Percentiles rank a stretch among this genome's conserved stretches.
Conservation (phyloP, 2,888 invertebrate species). For the Molanna angustata region DNA sequence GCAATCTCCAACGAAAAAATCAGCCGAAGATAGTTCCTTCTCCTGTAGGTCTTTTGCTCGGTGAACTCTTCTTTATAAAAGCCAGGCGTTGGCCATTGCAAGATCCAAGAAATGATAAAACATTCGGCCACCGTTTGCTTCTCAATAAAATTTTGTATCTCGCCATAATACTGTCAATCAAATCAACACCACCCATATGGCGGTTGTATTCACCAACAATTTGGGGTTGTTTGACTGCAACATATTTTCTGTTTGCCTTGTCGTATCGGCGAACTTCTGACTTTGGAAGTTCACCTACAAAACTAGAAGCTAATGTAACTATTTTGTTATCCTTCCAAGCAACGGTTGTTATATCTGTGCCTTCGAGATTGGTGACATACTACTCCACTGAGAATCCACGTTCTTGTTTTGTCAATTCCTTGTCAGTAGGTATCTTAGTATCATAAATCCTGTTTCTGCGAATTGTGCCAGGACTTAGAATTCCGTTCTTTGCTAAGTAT, state of each 20-base stretch:
- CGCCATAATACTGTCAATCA: neutral
- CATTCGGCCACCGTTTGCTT: too few relatives aligned
- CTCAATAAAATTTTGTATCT: too few relatives aligned
- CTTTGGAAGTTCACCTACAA: neutral
- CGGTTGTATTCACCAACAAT: neutral
- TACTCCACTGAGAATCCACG: too few relatives aligned
- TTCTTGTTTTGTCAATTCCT: neutral
- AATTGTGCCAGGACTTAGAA: constrained; percentile 3
- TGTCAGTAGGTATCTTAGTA: neutral
- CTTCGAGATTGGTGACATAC: neutral
- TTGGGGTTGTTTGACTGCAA: neutral
- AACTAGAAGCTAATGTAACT: neutral
- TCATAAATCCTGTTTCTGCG: neutral
- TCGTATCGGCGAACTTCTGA: neutral
- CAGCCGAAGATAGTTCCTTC: neutral
- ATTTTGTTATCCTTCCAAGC: neutral
- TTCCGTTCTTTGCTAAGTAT: neutral
- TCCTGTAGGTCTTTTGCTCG: neutral
- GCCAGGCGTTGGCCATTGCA: constrained; percentile 36
- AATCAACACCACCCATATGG: neutral
- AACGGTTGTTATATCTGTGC: neutral
- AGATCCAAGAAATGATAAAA: constrained; percentile 38
- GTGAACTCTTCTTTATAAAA: constrained; percentile 11
- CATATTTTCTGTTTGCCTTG: neutral
- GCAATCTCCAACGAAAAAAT: neutral